Percentiles rank a stretch among this genome's conserved stretches.
Evolutionary conservation across 2,797 vertebrate species (phyloP).

Genomic region (Coracias cyanogaster): DNA sequence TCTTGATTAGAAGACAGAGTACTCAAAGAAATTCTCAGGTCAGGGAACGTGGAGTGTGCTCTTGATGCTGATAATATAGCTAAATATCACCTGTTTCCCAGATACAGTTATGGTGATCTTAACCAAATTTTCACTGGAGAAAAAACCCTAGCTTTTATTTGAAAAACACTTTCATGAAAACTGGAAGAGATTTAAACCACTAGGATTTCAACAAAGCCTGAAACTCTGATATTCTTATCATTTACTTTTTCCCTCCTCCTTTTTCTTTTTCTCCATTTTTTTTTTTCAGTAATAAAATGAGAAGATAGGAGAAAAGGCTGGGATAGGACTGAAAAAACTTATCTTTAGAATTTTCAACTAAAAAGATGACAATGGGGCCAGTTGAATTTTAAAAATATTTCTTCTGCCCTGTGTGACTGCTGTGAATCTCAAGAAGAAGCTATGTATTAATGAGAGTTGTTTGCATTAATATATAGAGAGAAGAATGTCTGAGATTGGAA

Average conservation of each 20-base stretch:
- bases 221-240: not conserved
- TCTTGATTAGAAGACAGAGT: not conserved
- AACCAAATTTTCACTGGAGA: not conserved
- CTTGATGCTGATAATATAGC: not conserved
- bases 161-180: not conserved
- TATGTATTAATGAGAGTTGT: not conserved
- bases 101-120: not conserved
- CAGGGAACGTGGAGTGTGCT: not conserved
- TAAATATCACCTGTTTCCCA: not conserved
- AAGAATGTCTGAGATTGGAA: not conserved
- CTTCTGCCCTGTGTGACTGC: not conserved
- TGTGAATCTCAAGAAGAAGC: not conserved
- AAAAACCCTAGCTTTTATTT: not conserved
- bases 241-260: not conserved
- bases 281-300: not conserved
- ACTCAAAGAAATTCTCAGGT: not conserved
- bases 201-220: not conserved
- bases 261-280: not conserved
- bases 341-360: not conserved
- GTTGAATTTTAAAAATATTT: not conserved
- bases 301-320: not conserved
- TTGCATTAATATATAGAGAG: not conserved
- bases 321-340: not conserved
- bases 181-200: not conserved
- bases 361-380: not conserved